Conservation (phyloP, 2,888 invertebrate genomes). For the Melanophora roralis region DNA sequence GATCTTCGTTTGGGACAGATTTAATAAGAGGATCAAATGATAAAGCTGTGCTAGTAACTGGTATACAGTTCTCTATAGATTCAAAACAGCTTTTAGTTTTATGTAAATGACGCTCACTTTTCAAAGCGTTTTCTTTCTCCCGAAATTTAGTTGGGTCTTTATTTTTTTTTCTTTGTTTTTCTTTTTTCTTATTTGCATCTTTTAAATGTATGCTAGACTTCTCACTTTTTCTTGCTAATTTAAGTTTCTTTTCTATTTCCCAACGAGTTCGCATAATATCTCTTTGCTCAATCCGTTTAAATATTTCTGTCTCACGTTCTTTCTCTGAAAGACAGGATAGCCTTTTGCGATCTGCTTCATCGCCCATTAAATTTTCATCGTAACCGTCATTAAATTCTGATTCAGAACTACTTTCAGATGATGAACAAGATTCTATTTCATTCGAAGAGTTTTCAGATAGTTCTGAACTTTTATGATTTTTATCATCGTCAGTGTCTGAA, state of each 20-base stretch:
- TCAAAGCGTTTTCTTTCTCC: slow-evolving; percentile 22
- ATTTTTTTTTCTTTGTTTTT: slow-evolving; percentile 75
- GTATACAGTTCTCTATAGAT: slow-evolving; percentile 31
- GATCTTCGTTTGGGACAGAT: slow-evolving; percentile 33
- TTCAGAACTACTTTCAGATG: slow-evolving; percentile 79
- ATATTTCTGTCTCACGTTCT: slow-evolving; percentile 97
- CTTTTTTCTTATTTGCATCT: slow-evolving; percentile 79
- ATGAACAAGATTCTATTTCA: slow-evolving; percentile 69
- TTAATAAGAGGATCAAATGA: background rate
- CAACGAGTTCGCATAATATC: slow-evolving; percentile 96
- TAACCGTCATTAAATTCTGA: slow-evolving; percentile 97
- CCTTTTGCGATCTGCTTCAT: slow-evolving; percentile 94
- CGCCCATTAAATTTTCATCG: slow-evolving; percentile 97
- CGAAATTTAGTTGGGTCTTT: slow-evolving; percentile 50
- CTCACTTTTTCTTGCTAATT: slow-evolving; percentile 88
- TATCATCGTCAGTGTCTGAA: slow-evolving; percentile 80
- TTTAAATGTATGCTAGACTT: slow-evolving; percentile 78
- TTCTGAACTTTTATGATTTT: slow-evolving; percentile 76
- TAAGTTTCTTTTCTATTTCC: slow-evolving; percentile 96
- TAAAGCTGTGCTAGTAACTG: slow-evolving; percentile 10
- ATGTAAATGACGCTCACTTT: slow-evolving; percentile 30
- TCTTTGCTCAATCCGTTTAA: slow-evolving; percentile 95
- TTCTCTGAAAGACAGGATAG: slow-evolving; percentile 96
- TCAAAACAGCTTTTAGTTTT: background rate
- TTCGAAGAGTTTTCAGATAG: slow-evolving; percentile 47